Evolutionary conservation across 2,113 vertebrate species (phyloP).

Genomic region (Calyptomena viridis): DNA sequence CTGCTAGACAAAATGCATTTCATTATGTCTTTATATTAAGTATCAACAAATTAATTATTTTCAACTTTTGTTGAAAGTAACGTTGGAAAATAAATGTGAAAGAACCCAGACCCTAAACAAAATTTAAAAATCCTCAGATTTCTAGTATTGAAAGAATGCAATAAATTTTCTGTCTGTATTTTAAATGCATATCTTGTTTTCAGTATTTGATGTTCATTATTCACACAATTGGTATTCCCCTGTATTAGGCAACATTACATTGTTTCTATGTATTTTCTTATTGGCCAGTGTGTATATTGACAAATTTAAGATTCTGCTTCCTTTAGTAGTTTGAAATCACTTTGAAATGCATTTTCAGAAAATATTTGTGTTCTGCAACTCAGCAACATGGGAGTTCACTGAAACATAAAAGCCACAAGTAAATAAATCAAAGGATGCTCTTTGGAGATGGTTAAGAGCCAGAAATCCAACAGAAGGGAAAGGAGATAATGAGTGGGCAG

Average conservation of each 20-base stretch:
- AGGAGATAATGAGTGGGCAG: not conserved
- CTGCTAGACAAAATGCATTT: not conserved
- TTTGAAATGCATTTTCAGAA: constrained; percentile 3
- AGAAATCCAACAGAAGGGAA: constrained; percentile 11
- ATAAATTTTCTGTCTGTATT: not conserved
- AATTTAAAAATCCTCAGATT: not conserved
- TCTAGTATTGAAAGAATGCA: not conserved
- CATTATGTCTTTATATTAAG: not conserved
- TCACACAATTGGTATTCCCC: not conserved
- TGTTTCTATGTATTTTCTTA: not conserved
- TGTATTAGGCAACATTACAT: not conserved
- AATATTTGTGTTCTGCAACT: not conserved
- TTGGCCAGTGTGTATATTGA: not conserved
- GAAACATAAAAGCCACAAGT: not conserved
- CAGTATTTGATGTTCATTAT: not conserved
- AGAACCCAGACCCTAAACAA: not conserved
- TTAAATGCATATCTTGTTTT: not conserved
- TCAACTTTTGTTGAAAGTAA: not conserved
- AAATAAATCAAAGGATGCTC: not conserved
- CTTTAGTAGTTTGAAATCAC: not conserved
- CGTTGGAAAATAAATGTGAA: not conserved
- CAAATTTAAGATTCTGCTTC: not conserved
- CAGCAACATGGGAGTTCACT: not conserved
- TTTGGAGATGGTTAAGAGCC: not conserved
- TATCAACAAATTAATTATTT: not conserved